Conservation (phyloP, 2,888 invertebrate species). For the Andrena flavipes region DNA sequence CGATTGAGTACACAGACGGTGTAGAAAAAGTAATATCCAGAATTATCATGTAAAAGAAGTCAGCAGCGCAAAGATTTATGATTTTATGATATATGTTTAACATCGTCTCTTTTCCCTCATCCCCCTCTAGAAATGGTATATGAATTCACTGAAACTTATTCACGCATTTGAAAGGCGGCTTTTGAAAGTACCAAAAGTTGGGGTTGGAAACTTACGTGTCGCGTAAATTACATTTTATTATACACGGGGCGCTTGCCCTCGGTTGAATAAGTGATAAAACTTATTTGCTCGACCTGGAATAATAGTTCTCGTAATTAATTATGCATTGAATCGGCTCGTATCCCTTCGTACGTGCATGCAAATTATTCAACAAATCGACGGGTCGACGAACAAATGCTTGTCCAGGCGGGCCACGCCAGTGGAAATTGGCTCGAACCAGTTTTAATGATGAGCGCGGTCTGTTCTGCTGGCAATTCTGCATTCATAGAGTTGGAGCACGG, state of each 20-base stretch:
- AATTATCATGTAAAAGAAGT: no score
- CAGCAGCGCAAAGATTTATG: no score
- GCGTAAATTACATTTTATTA: conserved; percentile 17
- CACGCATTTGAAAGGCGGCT: background rate
- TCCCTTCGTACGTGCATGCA: conserved; percentile 33
- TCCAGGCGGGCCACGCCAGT: conserved; percentile 34
- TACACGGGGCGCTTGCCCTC: conserved; percentile 8
- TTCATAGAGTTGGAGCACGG: conserved; percentile 79
- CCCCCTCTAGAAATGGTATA: no score
- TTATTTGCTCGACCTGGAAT: conserved; percentile 49
- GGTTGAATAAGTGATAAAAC: conserved; percentile 28
- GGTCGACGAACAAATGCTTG: conserved; percentile 57
- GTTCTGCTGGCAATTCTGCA: conserved; percentile 74
- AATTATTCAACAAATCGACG: conserved; percentile 72
- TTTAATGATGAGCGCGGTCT: conserved; percentile 69
- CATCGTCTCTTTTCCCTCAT: no score
- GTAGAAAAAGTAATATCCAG: no score
- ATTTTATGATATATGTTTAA: no score
- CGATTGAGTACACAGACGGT: no score
- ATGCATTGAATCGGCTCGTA: conserved; percentile 35
- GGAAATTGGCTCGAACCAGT: conserved; percentile 73
- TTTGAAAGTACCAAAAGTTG: background rate
- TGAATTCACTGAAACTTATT: background rate
- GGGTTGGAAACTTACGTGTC: background rate
- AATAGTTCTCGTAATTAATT: conserved; percentile 56